Conservation (phyloP, 2,797 vertebrate species). For the Poeciliopsis paucimaculata region DNA sequence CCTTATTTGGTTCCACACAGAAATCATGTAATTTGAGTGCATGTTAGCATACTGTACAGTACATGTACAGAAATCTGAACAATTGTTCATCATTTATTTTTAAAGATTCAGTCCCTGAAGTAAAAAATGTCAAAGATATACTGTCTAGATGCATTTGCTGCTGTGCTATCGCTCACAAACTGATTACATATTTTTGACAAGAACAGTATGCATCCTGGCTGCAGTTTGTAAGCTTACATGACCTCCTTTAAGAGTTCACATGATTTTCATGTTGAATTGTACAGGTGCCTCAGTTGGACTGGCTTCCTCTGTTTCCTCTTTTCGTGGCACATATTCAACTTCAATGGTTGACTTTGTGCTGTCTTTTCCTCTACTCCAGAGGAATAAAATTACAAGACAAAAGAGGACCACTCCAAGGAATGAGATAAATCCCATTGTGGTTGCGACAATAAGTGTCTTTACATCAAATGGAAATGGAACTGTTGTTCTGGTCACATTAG, state of each 20-base stretch:
- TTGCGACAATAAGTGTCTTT: conserved; percentile 98
- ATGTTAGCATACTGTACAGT: conserved; percentile 73
- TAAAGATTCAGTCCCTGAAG: conserved; percentile 81
- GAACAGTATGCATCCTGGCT: conserved; percentile 54
- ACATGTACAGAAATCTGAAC: conserved; percentile 87
- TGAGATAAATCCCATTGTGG: conserved; percentile 99
- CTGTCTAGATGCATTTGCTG: conserved; percentile 72
- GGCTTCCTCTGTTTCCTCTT: conserved; percentile 89
- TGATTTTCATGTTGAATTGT: conserved; percentile 99
- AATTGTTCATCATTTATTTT: conserved; percentile 70
- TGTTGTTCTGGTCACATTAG: conserved; percentile 91
- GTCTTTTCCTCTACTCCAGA: conserved; percentile 98
- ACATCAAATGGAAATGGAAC: conserved; percentile 98
- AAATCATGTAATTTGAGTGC: conserved; percentile 36
- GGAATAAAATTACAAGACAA: conserved; percentile 97
- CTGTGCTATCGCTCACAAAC: conserved; percentile 64
- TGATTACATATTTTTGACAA: conserved; percentile 67
- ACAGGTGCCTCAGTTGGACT: conserved; percentile 88
- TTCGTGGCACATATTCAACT: conserved; percentile 96
- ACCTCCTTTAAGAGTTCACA: conserved; percentile 73
- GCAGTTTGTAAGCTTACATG: conserved; percentile 49
- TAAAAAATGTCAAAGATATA: conserved; percentile 65
- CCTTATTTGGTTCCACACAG: conserved; percentile 47
- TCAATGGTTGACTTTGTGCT: conserved; percentile 96
- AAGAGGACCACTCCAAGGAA: conserved; percentile 98